Evolutionary conservation across 2,113 vertebrate species (phyloP).

Genomic region (Lagopus leucura): DNA sequence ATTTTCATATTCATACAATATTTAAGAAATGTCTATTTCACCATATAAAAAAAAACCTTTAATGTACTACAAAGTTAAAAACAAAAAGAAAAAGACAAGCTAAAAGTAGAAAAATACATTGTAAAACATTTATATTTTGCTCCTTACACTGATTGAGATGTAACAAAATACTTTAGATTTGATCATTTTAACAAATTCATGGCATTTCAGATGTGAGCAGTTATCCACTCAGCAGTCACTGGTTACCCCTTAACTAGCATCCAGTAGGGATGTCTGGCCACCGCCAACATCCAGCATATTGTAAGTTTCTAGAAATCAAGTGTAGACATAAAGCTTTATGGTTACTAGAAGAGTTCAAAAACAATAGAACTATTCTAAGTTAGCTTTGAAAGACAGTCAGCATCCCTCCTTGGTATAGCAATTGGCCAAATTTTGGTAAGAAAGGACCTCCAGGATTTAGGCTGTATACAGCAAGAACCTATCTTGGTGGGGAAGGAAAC

Average conservation of each 20-base stretch:
- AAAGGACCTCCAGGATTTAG: not conserved
- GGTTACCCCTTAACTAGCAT: not conserved
- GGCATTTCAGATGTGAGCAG: constrained; percentile 53
- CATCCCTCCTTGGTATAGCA: not conserved
- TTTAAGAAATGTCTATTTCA: constrained; percentile 74
- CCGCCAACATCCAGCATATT: not conserved
- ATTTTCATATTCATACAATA: constrained; percentile 23
- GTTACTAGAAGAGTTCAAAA: constrained; percentile 1
- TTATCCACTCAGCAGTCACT: constrained; percentile 8
- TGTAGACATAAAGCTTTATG: not conserved
- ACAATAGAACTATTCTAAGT: not conserved
- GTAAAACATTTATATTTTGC: constrained; percentile 56
- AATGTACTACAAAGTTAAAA: constrained; percentile 73
- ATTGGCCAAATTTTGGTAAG: not conserved
- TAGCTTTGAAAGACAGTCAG: not conserved
- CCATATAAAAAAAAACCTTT: constrained; percentile 75
- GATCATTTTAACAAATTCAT: constrained; percentile 29
- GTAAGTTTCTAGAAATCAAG: not conserved
- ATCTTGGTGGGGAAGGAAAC: not conserved
- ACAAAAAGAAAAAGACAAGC: constrained; percentile 70
- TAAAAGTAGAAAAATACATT: constrained; percentile 78
- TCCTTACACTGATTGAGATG: constrained; percentile 64
- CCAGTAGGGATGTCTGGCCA: not conserved
- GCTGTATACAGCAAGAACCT: not conserved
- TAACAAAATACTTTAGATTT: constrained; percentile 60